Conservation (phyloP, 2,113 vertebrate species). For the Bucco capensis region DNA sequence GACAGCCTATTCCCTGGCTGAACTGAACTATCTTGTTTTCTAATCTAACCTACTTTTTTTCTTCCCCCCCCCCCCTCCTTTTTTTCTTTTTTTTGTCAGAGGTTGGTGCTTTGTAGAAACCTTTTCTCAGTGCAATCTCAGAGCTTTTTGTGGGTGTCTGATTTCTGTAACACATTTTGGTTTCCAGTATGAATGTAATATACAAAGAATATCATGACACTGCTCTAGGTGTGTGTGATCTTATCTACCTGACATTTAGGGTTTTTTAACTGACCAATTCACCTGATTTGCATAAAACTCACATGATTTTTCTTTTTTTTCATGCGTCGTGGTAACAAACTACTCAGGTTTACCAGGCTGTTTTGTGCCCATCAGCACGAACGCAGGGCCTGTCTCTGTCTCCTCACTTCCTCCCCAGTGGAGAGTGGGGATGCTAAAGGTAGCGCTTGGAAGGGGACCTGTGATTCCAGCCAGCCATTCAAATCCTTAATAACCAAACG, state of each 20-base stretch:
- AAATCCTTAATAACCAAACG: not conserved
- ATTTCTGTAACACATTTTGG: conserved; percentile 21
- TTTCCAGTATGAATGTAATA: conserved; percentile 39
- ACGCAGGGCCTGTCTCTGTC: rapidly evolving
- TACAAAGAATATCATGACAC: not conserved
- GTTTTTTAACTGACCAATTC: conserved; percentile 16
- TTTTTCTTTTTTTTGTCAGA: not conserved
- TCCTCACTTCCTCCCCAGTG: not conserved
- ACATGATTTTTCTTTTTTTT: conserved; percentile 22
- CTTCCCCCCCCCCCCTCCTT: not conserved
- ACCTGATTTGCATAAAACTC: conserved; percentile 47
- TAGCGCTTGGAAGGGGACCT: not conserved
- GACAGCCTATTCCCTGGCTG: conserved; percentile 29
- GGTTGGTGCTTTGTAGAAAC: not conserved
- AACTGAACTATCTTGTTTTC: conserved; percentile 46
- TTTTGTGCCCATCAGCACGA: not conserved
- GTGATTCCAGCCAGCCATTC: not conserved
- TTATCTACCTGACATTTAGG: conserved; percentile 56
- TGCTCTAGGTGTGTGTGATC: conserved; percentile 38
- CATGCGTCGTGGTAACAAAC: conserved; percentile 41
- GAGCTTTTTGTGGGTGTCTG: conserved; percentile 21
- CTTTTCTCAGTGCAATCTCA: conserved; percentile 32
- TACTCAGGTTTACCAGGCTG: not conserved
- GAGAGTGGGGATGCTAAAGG: not conserved
- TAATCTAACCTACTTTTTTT: conserved; percentile 59